phyloP scores from a whole-genome alignment of 2,113 vertebrate genomes.

The Protobothrops mucrosquamatus region DNA sequence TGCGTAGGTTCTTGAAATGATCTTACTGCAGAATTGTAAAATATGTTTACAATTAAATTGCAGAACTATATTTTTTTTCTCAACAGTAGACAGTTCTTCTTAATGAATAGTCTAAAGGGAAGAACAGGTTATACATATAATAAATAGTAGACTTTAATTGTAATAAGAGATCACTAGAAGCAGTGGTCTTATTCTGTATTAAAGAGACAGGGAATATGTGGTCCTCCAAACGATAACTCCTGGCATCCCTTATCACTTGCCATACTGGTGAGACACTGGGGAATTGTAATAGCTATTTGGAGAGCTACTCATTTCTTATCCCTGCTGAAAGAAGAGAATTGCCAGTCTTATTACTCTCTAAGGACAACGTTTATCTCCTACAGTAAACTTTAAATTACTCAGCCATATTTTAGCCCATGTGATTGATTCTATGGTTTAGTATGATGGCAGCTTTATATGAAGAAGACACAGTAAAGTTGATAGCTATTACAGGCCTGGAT shows the following conservation, averaged over 20 bases:
- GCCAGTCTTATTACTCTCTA: not conserved
- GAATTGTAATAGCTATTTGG: not conserved
- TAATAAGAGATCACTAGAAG: not conserved
- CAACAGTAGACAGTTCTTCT: constrained; percentile 42
- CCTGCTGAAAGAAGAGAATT: not conserved
- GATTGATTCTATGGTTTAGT: not conserved
- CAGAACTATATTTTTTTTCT: constrained; percentile 63
- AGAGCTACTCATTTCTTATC: not conserved
- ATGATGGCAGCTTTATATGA: not conserved
- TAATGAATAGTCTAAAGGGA: not conserved
- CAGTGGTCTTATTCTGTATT: not conserved
- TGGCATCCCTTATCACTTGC: not conserved
- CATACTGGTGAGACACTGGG: not conserved
- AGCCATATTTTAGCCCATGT: not conserved
- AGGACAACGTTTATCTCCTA: not conserved
- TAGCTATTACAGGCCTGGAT: not conserved
- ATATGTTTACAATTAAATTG: constrained; percentile 61
- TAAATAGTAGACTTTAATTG: not conserved
- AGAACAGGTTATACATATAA: not conserved
- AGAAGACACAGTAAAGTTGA: no score
- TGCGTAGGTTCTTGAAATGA: constrained; percentile 61
- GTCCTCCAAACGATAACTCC: not conserved
- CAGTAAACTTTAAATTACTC: not conserved
- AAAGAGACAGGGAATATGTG: not conserved
- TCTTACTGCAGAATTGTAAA: constrained; percentile 63